These are phyloP conservation scores for Syrista parreyssii DNA, from an alignment of 2,888 invertebrate species.

Conservation along the genomic window DNA sequence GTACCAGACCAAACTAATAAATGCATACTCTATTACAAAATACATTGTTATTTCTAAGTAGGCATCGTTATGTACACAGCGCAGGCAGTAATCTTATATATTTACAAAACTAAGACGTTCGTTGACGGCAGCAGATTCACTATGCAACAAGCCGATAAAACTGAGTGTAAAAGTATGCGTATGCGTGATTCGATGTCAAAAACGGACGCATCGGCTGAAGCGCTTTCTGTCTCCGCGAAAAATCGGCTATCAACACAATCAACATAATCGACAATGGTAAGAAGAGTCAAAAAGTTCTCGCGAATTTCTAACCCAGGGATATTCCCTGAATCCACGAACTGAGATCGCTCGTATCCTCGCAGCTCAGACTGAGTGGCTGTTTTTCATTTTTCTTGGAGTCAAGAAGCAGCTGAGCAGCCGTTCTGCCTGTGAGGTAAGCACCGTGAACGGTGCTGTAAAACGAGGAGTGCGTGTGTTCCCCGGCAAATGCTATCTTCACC, in stretches of 20 bases:
- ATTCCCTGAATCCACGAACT: constrained; percentile 92
- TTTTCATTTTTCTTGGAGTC: constrained; percentile 71
- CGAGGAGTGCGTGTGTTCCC: constrained; percentile 94
- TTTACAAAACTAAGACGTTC: constrained; percentile 37
- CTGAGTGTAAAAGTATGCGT: background rate
- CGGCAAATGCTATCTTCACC: constrained; percentile 81
- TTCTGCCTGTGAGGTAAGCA: constrained; percentile 88
- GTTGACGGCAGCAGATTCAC: background rate
- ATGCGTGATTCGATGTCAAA: background rate
- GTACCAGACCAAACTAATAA: background rate
- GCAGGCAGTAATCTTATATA: constrained; percentile 30
- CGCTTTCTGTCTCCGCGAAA: background rate
- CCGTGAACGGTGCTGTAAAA: constrained; percentile 97
- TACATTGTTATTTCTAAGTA: constrained; percentile 18
- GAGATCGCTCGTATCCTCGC: constrained; percentile 82
- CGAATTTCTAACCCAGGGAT: constrained; percentile 72
- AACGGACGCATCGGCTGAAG: background rate
- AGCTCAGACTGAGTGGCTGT: constrained; percentile 76
- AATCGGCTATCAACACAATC: background rate
- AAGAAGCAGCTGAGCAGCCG: constrained; percentile 80
- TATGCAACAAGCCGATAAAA: background rate
- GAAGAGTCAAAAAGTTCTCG: background rate
- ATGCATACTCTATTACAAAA: background rate
- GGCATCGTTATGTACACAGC: constrained; percentile 39
- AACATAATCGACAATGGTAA: background rate